Evolutionary conservation across 2,797 vertebrate species (phyloP).

Genomic region (Halcyon chelicuti): DNA sequence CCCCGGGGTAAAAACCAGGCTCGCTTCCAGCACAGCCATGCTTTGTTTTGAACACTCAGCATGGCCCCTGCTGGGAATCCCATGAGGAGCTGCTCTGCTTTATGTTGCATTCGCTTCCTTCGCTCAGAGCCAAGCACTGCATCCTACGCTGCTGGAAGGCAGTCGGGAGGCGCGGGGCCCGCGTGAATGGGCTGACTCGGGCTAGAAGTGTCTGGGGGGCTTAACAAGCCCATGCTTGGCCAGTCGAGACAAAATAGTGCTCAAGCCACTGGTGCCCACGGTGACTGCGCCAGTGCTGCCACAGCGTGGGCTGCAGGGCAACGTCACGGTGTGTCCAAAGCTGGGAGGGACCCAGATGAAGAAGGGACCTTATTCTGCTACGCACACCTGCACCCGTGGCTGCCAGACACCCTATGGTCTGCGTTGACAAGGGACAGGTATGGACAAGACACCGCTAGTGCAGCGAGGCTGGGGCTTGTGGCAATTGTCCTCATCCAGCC

Average conservation of each 20-base stretch:
- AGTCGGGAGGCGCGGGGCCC: rapidly evolving
- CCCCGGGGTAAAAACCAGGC: background rate
- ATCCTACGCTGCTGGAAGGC: background rate
- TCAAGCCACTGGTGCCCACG: background rate
- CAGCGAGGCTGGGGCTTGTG: rapidly evolving
- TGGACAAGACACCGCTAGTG: rapidly evolving
- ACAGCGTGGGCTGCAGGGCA: no score
- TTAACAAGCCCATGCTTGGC: rapidly evolving
- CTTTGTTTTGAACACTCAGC: constrained; percentile 19
- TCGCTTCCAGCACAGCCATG: background rate
- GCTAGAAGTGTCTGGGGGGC: background rate
- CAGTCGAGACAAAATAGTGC: rapidly evolving
- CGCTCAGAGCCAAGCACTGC: background rate
- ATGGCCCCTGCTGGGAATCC: background rate
- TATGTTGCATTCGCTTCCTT: background rate
- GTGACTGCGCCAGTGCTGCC: rapidly evolving
- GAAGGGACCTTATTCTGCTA: background rate
- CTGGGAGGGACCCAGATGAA: background rate
- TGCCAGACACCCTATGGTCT: background rate
- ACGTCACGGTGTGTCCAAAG: rapidly evolving
- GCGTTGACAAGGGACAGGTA: rapidly evolving
- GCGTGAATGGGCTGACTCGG: rapidly evolving
- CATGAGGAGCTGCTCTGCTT: background rate
- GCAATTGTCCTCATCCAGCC: background rate
- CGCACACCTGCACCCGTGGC: rapidly evolving